Base-by-base conservation (phyloP, 2,888 invertebrate species). In the Papilio gigon region DNA sequence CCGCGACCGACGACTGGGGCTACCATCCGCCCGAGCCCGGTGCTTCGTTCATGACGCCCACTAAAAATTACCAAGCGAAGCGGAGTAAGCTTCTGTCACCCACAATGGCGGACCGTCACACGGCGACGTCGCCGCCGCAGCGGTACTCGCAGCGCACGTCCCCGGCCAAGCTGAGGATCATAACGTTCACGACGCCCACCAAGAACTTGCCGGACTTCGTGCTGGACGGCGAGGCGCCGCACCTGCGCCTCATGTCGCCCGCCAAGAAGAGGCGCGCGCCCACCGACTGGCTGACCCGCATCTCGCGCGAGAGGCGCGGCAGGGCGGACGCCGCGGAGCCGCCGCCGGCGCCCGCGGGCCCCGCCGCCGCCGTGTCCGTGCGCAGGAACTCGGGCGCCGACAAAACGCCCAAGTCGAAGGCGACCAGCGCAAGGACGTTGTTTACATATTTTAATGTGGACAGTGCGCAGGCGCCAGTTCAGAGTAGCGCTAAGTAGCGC, bases 131-230 rank as follows among this genome's bases (percentile, higher is more conserved):
- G 5, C 58, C 69, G 4, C 71, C 76, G 14, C 74, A 75, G 20
- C 69, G 76, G n/a, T 80, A 82, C 0, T 82, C 85, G 0, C 71
- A 77, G n/a, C 75, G 78, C 65, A 79, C 76, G 30, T 80, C 82
- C 1, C 86, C 85, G 0, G 72, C 72, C 4, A 82, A 84, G 72
- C 73, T 80, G 0, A 78, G 84, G 47, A 72, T 82, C 73, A 71
- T 84, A 72, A 71, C 85, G 74, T 79, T 85, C 70, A 71, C 77
- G 60, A 94, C 95, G 1, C 95, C 95, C 0, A 95, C 95, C 0
- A 91, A 93, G 17, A 94, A 96, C 81, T 83, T 97, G 71, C 97
- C 97, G 0, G 95, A 97, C 86, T 97, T 93, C 77, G 96, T 96
- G 0, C 74, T 95, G 14, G 94, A 95, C 75, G 97, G 97, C 0